These are phyloP conservation scores for Dreissena polymorpha DNA, from an alignment of 1,140 invertebrate species.

Conservation along the genomic window DNA sequence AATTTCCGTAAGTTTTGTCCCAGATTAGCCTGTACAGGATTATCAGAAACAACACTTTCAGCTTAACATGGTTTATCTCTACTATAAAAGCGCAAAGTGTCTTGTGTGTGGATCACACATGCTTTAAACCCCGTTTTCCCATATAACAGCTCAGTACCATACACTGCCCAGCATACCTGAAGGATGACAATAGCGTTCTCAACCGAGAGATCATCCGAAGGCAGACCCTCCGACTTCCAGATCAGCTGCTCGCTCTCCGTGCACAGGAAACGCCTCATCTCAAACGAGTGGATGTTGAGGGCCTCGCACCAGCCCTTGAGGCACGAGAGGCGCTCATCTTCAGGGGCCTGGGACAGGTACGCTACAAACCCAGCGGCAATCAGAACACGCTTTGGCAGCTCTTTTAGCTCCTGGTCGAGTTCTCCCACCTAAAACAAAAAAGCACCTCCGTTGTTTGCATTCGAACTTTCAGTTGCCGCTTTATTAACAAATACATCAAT, in stretches of 20 bases:
- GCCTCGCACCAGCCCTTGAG: constrained; percentile 83
- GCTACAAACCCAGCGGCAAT: constrained; percentile 89
- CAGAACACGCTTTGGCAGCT: constrained; percentile 85
- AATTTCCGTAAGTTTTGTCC: no score
- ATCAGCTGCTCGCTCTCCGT: constrained; percentile 90
- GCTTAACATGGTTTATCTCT: no score
- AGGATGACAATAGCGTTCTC: constrained; percentile 92
- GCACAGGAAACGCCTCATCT: constrained; percentile 86
- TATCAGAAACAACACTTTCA: no score
- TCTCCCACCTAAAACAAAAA: constrained; percentile 73
- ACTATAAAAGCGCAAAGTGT: no score
- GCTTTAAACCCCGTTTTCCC: no score
- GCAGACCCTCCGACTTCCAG: constrained; percentile 93
- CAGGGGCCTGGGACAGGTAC: constrained; percentile 86
- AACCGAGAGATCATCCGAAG: constrained; percentile 88
- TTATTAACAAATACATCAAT: no score
- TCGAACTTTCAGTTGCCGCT: no score
- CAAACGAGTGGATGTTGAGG: constrained; percentile 82
- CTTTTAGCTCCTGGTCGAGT: constrained; percentile 77
- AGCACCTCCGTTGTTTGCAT: no score
- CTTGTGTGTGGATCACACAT: no score
- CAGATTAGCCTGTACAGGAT: no score
- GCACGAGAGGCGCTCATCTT: constrained; percentile 84
- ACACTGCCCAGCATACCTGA: constrained; percentile 81
- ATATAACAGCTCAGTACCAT: no score